Base-by-base conservation (phyloP, 2,888 invertebrate species). In the Hermaeophaga mercurialis region DNA sequence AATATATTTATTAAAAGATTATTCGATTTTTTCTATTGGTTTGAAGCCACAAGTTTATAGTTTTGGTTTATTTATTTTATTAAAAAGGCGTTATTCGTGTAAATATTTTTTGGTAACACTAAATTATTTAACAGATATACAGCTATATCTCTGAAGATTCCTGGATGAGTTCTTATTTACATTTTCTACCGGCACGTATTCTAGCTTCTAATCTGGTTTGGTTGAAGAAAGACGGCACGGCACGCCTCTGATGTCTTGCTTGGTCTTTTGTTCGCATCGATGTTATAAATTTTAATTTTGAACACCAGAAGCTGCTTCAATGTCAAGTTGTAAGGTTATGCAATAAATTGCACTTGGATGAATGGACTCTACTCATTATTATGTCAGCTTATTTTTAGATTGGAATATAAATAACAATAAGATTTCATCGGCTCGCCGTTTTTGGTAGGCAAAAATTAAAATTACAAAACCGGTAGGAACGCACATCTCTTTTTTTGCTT, bases 371-470 rank as follows among this genome's bases (percentile, higher is more conserved):
- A 44, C 43, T 52, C 52, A 44, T 52, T 52, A 52, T 52, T 52
- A 52, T 52, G 52, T 52, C 52, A 52, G 52, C 52, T 52, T 52
- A 52, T 52, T 52, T 50, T 52, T 52, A 52, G 52, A 52, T 52
- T 44, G 43, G 52, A 52, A 52, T 52, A 52, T 52, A 52, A 52
- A 52, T 52, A 52, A 43, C 12, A 22, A 43, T 19, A 22, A 52
- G 52, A 52, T 52, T 34, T 43, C 44, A 52, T 52, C 52, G n/a
- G 11, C 3, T 22, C 11, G 34, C 24, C 34, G n/a, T 17, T 43
- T 34, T 44, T 33, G 39, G 18, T 36, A 41, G 31, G 8, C 22
- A 33, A 33, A 22, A 39, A 41, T 41, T 41, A 50, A 28, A 50
- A 19, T 33, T 9, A n/a, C n/a, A 9, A 14, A 41, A 26, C 24